phyloP scores from a whole-genome alignment of 2,888 invertebrate species.

The Epirrhoe tristata region DNA sequence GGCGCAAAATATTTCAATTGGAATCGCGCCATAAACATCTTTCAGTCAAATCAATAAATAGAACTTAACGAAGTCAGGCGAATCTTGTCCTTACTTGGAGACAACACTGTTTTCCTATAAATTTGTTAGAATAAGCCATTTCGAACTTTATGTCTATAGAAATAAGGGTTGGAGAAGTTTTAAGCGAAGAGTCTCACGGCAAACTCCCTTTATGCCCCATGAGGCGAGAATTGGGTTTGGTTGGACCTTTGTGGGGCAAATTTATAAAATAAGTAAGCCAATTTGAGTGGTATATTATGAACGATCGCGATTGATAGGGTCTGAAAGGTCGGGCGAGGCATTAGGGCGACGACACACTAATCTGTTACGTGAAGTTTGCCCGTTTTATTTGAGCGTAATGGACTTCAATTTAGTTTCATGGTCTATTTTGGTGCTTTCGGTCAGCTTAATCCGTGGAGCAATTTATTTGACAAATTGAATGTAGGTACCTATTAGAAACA shows the following conservation, averaged over 20 bases:
- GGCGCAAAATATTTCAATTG: constrained; percentile 45
- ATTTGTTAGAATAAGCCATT: background rate
- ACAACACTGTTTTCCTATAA: constrained; percentile 17
- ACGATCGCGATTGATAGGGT: constrained; percentile 43
- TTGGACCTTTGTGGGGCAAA: constrained; percentile 46
- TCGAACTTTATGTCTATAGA: constrained; percentile 11
- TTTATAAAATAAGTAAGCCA: constrained; percentile 49
- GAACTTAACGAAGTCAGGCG: constrained; percentile 46
- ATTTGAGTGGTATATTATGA: constrained; percentile 44
- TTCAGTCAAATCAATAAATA: constrained; percentile 48
- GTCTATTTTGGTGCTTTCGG: constrained; percentile 1
- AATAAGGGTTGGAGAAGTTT: constrained; percentile 22
- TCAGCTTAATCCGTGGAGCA: background rate
- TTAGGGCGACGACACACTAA: constrained; percentile 14
- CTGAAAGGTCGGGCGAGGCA: constrained; percentile 23
- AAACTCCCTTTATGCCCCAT: constrained; percentile 45
- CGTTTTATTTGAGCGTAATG: constrained; percentile 18
- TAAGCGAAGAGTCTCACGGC: constrained; percentile 9
- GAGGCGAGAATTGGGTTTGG: constrained; percentile 47
- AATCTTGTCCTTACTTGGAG: constrained; percentile 43
- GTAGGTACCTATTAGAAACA: background rate
- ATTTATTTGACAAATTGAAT: constrained; percentile 5
- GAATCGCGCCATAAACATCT: constrained; percentile 45
- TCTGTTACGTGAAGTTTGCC: constrained; percentile 20
- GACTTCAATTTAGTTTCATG: constrained; percentile 8